Evolutionary conservation across 1,140 invertebrate genomes (phyloP).

Genomic region (Zaprionus tsacasi): DNA sequence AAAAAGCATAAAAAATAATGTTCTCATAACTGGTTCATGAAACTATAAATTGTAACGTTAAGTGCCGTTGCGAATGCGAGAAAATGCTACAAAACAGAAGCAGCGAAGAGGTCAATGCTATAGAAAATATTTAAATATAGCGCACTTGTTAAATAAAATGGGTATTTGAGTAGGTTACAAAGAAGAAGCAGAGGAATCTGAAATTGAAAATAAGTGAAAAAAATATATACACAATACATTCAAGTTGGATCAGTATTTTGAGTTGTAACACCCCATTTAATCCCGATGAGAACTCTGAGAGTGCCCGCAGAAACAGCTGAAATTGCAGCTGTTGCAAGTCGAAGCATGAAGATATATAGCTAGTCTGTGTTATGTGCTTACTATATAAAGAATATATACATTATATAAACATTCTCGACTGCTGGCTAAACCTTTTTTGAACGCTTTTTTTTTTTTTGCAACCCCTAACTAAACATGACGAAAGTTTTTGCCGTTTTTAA

Average conservation of each 20-base stretch:
- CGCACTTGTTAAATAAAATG: background rate
- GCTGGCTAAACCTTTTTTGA: background rate
- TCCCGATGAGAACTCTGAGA: background rate
- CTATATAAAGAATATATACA: conserved; percentile 1
- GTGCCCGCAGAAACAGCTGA: conserved; percentile 23
- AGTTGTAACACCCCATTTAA: background rate
- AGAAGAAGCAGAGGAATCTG: background rate
- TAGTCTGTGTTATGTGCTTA: background rate
- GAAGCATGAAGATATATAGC: conserved; percentile 11
- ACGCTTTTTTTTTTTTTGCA: conserved; percentile 38
- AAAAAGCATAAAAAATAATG: conserved; percentile 6
- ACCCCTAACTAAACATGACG: conserved; percentile 61
- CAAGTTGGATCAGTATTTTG: background rate
- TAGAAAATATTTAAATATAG: conserved; percentile 1
- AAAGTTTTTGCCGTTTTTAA: conserved; percentile 55
- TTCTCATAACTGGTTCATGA: conserved; percentile 11
- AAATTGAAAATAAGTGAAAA: background rate
- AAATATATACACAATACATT: background rate
- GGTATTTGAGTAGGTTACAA: background rate
- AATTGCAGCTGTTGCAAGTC: conserved; percentile 21
- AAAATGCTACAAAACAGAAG: conserved; percentile 6
- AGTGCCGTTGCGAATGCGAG: conserved; percentile 6
- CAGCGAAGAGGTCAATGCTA: background rate
- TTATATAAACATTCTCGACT: conserved; percentile 4
- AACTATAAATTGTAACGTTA: conserved; percentile 11